phyloP scores from a whole-genome alignment of 1,140 invertebrate species.

The Belonocnema kinseyi region DNA sequence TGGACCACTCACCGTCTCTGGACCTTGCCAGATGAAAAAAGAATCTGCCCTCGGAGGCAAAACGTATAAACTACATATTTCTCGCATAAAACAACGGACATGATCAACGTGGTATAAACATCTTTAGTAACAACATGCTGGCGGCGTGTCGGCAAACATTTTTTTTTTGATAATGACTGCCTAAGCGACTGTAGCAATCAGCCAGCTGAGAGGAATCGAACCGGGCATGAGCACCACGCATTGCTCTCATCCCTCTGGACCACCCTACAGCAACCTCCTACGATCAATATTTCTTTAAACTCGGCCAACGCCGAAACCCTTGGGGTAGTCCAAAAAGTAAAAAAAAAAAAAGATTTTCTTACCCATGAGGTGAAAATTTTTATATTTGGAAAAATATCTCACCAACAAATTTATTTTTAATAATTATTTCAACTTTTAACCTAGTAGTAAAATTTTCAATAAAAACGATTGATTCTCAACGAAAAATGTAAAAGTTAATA shows the following conservation, averaged over 20 bases:
- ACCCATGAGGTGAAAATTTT: too few relatives aligned
- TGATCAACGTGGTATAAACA: conserved; percentile 65
- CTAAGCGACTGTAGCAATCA: conserved; percentile 33
- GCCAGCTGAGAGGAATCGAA: conserved; percentile 49
- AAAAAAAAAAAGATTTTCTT: too few relatives aligned
- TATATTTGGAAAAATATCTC: too few relatives aligned
- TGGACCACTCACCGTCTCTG: conserved; percentile 56
- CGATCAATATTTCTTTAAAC: conserved; percentile 64
- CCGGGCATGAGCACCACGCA: conserved; percentile 65
- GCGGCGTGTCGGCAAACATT: conserved; percentile 60
- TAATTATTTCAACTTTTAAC: too few relatives aligned
- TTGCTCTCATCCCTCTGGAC: conserved; percentile 37
- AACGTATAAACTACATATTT: conserved; percentile 67
- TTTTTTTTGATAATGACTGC: conserved; percentile 42
- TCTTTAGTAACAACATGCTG: conserved; percentile 63
- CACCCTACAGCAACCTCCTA: not conserved
- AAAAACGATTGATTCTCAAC: too few relatives aligned
- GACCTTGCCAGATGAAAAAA: conserved; percentile 49
- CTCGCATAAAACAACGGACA: conserved; percentile 57
- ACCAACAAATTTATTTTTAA: too few relatives aligned
- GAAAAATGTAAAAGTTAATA: too few relatives aligned
- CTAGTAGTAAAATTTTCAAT: too few relatives aligned
- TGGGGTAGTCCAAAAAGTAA: not conserved
- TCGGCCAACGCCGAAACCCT: conserved; percentile 11
- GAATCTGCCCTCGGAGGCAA: conserved; percentile 63